Evolutionary conservation across 1,140 invertebrate species (phyloP), one percentile per base, ranked within the genome.

Genomic region (Drosophila melanica): DNA sequence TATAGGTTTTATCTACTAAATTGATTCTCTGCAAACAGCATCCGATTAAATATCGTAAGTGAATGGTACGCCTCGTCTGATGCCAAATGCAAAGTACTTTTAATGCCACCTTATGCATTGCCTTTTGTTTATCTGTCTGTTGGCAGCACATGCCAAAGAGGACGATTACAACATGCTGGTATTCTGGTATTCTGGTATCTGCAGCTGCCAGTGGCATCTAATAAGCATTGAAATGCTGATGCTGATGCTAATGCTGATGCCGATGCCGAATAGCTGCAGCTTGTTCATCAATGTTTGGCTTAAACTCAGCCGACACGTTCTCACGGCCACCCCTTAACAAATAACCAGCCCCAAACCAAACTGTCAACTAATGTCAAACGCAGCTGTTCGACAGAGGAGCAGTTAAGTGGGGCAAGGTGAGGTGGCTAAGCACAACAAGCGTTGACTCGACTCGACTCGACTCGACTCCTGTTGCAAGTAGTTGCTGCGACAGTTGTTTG

Each of bases 301-400:
- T 35, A 20, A 51, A 33, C 48, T 45, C 59, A 70, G 10, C 30
- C 41, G 50, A 47, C 59, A 55, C 12, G 20, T 47, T 60, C 37
- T 27, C 37, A 35, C 33, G 16, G 20, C 27, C 44, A 33, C 9
- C 14, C 55, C 23, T 30, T 16, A 4, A 14, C 33, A 33, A 54
- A 54, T 14, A 54, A 37, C 33, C 33, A 23, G 10, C 20, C 14
- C n/a, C 18, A 27, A 60, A 47, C 47, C 54, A 75, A 64, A 42
- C 37, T 75, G 58, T 73, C 74, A 73, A 62, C 63, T 51, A 67
- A 68, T 76, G 74, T 63, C 74, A 77, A 53, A 68, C 42, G 48
- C 69, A 73, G 59, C 5, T 35, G 50, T 42, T 54, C 11, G 30
- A 53, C 48, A 27, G 48, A 12, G 30, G 35, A 14, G 35, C 12